phyloP scores from a whole-genome alignment of 1,140 invertebrate species.

The Saccostrea cuccullata region DNA sequence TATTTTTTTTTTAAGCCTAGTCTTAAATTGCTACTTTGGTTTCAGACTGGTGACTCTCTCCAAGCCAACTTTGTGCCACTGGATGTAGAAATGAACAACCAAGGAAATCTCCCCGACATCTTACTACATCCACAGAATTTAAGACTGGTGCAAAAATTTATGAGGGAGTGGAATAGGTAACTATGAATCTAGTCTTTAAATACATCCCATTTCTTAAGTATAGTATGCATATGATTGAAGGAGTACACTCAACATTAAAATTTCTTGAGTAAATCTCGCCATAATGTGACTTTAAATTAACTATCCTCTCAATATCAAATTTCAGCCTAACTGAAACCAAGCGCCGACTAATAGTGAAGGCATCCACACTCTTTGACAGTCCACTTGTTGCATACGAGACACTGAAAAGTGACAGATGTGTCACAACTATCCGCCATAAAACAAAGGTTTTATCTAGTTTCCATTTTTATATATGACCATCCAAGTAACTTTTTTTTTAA shows the following conservation, averaged over 20 bases:
- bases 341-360: slow-evolving; percentile 63
- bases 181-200: too few species aligned
- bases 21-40: not conserved
- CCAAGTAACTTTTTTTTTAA: not conserved
- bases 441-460: slow-evolving; percentile 62
- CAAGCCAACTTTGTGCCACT: slow-evolving; percentile 67
- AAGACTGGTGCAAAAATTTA: slow-evolving; percentile 64
- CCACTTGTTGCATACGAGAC: slow-evolving; percentile 65
- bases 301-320: not conserved
- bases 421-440: slow-evolving; percentile 64
- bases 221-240: too few species aligned
- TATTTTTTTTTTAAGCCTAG: too few species aligned
- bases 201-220: too few species aligned
- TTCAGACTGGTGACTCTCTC: slow-evolving; percentile 60
- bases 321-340: slow-evolving; percentile 68
- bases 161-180: slow-evolving; percentile 71
- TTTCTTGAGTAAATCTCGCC: too few species aligned
- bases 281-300: not conserved
- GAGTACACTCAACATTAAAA: too few species aligned
- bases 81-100: slow-evolving; percentile 68
- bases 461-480: not conserved
- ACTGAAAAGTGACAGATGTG: slow-evolving; percentile 57
- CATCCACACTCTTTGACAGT: slow-evolving; percentile 63
- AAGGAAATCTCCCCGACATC: slow-evolving; percentile 63
- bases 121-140: slow-evolving; percentile 63